These are phyloP conservation scores for Bombus superbus DNA, from an alignment of 1,140 invertebrate genomes.

Conservation along the genomic window DNA sequence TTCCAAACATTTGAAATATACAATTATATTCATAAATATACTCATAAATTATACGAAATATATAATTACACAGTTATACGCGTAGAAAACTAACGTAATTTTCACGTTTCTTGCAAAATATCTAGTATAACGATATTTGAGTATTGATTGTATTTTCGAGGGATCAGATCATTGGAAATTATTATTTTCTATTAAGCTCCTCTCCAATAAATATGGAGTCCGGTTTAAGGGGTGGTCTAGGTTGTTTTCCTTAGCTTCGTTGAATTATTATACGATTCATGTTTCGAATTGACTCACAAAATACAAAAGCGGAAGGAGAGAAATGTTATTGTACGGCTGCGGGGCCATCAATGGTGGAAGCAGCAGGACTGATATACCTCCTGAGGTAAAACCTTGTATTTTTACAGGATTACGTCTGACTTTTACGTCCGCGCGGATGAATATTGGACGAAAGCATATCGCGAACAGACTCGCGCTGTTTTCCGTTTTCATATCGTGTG, in stretches of 20 bases:
- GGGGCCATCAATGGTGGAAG: conserved; percentile 66
- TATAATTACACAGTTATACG: no score
- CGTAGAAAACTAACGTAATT: no score
- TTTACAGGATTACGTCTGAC: conserved; percentile 68
- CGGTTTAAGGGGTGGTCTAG: conserved; percentile 64
- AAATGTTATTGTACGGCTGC: conserved; percentile 80
- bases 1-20: not conserved
- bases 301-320: conserved; percentile 81
- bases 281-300: conserved; percentile 84
- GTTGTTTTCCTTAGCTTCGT: conserved; percentile 80
- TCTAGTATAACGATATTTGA: no score
- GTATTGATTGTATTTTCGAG: not conserved
- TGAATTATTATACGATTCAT: conserved; percentile 84
- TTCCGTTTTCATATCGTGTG: conserved; percentile 25
- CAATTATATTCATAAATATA: no score
- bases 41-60: no score
- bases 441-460: conserved; percentile 51
- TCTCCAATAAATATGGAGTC: conserved; percentile 78
- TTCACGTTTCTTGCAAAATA: no score
- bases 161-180: conserved; percentile 7
- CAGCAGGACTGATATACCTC: conserved; percentile 70
- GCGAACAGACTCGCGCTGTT: conserved; percentile 43
- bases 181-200: conserved; percentile 52
- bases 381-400: conserved; percentile 76
- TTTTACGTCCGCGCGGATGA: conserved; percentile 57